Evolutionary conservation across 2,888 invertebrate species (phyloP), one percentile per base, ranked within the genome.

Genomic region (Oscheius sp.): DNA sequence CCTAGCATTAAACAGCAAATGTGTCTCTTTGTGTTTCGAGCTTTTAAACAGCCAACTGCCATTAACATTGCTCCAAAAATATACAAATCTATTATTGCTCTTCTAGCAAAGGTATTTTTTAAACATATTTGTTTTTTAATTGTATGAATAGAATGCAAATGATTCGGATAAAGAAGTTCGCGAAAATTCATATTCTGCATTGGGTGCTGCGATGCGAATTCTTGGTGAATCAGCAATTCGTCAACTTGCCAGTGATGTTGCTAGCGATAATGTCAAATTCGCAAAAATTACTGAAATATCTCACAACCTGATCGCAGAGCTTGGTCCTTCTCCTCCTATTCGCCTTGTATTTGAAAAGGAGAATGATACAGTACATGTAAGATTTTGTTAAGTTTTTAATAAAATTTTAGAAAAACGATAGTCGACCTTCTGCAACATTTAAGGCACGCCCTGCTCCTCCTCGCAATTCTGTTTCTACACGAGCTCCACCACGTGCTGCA

Each of bases 181-280:
- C 24, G 73, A 75, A n/a, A 67, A 67, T 1, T 59, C 70, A 1
- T 49, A 72, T 33, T 44, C 61, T 86, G 94, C 95, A 0, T 87
- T 97, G 12, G 97, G 96, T 8, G 94, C 94, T 0, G 91, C 94
- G 0, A 91, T 94, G 89, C 95, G 95, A 87, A 90, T 95, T 4
- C 92, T 95, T 9, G 93, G 95, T 1, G 96, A 96, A 84, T 94
- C 93, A 87, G 90, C 91, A 36, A 91, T 97, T 90, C 90, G 44
- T 20, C 92, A 93, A 0, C 93, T 93, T 86, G 89, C 95, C 24
- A 90, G 91, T 0, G 95, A 96, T 86, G 88, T 97, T 17, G 67
- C 67, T 20, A 73, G 75, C 0, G 97, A 97, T 86, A 90, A 97
- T 96, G 88, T 92, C 95, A 90, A 90, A 91, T 50, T 47, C 22